Conservation (phyloP, 2,888 invertebrate genomes). For the Gari tellinella region DNA sequence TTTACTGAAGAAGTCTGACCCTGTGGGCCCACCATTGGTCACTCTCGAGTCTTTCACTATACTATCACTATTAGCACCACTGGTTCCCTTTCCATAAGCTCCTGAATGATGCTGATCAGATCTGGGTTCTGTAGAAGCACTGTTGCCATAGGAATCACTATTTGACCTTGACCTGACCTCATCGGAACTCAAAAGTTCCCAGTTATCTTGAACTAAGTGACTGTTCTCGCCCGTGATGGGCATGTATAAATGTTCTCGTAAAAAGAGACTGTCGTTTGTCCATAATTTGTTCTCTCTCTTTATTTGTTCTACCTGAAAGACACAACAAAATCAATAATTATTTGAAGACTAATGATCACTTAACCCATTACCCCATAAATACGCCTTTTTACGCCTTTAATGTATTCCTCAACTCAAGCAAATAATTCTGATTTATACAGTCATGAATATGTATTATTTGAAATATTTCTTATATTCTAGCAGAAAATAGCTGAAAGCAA, state of each 20-base stretch:
- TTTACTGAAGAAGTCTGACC: slow-evolving; percentile 84
- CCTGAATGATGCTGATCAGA: neutral
- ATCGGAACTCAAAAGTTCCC: slow-evolving; percentile 59
- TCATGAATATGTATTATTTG: too few species aligned
- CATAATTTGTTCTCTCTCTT: slow-evolving; percentile 95
- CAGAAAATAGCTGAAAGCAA: too few species aligned
- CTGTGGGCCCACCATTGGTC: slow-evolving; percentile 23
- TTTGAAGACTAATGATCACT: too few species aligned
- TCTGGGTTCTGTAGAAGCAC: slow-evolving; percentile 10
- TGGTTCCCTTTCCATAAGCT: neutral
- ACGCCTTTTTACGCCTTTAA: too few species aligned
- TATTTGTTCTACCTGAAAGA: slow-evolving; percentile 95
- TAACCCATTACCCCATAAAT: too few species aligned
- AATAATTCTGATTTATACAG: too few species aligned
- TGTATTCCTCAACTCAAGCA: too few species aligned
- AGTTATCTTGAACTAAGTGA: slow-evolving; percentile 63
- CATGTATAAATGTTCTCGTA: slow-evolving; percentile 94
- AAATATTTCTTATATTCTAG: too few species aligned
- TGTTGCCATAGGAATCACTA: slow-evolving; percentile 49
- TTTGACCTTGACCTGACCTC: slow-evolving; percentile 52
- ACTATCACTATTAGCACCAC: slow-evolving; percentile 15
- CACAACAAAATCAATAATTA: too few species aligned
- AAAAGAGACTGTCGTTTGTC: slow-evolving; percentile 96
- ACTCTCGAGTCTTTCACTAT: slow-evolving; percentile 7
- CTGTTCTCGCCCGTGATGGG: slow-evolving; percentile 86